Conservation (phyloP, 2,888 invertebrate species). For the Pycnomerus fuliginosus region DNA sequence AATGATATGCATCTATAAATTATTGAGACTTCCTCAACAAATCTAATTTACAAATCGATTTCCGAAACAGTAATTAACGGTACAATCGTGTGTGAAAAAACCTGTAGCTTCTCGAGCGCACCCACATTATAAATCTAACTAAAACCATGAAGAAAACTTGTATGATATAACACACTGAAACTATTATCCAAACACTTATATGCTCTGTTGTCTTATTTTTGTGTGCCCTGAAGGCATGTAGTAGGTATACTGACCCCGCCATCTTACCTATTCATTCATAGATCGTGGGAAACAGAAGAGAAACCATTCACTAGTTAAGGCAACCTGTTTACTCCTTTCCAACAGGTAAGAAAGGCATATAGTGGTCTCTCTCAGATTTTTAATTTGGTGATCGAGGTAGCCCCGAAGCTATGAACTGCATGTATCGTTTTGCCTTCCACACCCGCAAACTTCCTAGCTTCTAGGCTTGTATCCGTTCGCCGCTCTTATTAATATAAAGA, state of each 20-base stretch:
- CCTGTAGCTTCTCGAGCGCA: slow-evolving; percentile 20
- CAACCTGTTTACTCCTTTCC: slow-evolving; percentile 7
- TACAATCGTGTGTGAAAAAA: slow-evolving; percentile 14
- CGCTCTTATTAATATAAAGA: slow-evolving; percentile 16
- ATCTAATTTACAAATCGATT: slow-evolving; percentile 29
- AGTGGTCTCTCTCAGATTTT: slow-evolving; percentile 2
- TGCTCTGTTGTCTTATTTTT: slow-evolving; percentile 36
- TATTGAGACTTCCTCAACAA: slow-evolving; percentile 26
- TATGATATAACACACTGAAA: slow-evolving; percentile 21
- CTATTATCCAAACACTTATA: slow-evolving; percentile 32
- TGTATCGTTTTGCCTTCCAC: slow-evolving; percentile 12
- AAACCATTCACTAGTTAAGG: slow-evolving; percentile 27
- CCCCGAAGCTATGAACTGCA: slow-evolving; percentile 13
- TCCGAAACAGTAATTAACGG: slow-evolving; percentile 25
- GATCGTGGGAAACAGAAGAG: slow-evolving; percentile 46
- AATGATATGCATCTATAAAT: too few relatives aligned
- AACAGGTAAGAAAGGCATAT: slow-evolving; percentile 1
- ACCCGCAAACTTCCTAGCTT: slow-evolving; percentile 13
- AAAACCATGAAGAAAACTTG: slow-evolving; percentile 19
- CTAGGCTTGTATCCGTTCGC: slow-evolving; percentile 13
- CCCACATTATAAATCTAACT: slow-evolving; percentile 24
- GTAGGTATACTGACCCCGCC: slow-evolving; percentile 51
- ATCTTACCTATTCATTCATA: slow-evolving; percentile 50
- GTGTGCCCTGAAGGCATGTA: slow-evolving; percentile 41
- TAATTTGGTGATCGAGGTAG: slow-evolving; percentile 7